Conservation (phyloP, 1,140 invertebrate genomes). For the Drosophila virilis region DNA sequence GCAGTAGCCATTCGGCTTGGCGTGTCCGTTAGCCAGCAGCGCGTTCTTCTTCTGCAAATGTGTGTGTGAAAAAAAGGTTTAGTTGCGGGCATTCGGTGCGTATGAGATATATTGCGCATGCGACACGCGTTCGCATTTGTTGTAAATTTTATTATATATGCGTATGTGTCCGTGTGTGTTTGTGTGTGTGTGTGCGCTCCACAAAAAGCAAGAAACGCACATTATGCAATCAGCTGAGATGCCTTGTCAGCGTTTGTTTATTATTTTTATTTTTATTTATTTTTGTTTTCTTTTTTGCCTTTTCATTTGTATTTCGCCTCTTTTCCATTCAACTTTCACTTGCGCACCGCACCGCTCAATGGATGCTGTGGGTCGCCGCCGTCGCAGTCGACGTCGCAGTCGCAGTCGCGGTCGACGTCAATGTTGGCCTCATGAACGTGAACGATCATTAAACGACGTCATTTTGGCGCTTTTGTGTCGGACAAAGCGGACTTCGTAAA, state of each 20-base stretch:
- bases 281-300: slow-evolving; percentile 19
- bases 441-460: slow-evolving; percentile 69
- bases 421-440: slow-evolving; percentile 5
- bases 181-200: slow-evolving; percentile 4
- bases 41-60: slow-evolving; percentile 65
- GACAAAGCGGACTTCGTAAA: slow-evolving; percentile 42
- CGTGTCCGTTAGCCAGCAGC: slow-evolving; percentile 61
- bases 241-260: slow-evolving; percentile 50
- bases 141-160: background rate
- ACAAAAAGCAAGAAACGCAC: slow-evolving; percentile 19
- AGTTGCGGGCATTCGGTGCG: slow-evolving; percentile 6
- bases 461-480: slow-evolving; percentile 51
- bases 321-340: slow-evolving; percentile 73
- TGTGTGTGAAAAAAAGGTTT: background rate
- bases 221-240: slow-evolving; percentile 51
- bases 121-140: slow-evolving; percentile 2
- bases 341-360: slow-evolving; percentile 44
- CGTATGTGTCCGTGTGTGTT: background rate
- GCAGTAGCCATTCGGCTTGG: slow-evolving; percentile 72
- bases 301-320: slow-evolving; percentile 45
- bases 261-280: slow-evolving; percentile 53
- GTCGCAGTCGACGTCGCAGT: slow-evolving; percentile 1
- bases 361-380: slow-evolving; percentile 51
- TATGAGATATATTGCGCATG: slow-evolving; percentile 33
- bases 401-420: slow-evolving; percentile 20